These are phyloP conservation scores for Motacilla tschutschensis DNA, from an alignment of 2,113 vertebrate genomes.

Conservation along the genomic window DNA sequence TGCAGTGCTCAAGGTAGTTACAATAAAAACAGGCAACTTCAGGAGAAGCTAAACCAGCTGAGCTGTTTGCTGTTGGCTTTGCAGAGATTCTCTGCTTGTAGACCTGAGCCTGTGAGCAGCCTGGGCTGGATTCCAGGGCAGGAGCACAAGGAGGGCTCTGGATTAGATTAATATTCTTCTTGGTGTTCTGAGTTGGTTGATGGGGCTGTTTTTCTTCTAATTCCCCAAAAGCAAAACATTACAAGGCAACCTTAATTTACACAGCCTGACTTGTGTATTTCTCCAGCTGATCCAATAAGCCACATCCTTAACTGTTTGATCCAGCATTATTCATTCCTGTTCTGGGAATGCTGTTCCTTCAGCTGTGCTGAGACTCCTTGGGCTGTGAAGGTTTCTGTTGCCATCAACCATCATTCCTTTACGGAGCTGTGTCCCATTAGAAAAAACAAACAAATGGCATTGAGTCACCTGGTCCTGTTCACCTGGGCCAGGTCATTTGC, in stretches of 20 bases:
- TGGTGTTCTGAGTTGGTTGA: not conserved
- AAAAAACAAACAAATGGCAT: not conserved
- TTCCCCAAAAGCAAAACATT: not conserved
- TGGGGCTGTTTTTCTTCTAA: not conserved
- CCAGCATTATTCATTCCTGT: not conserved
- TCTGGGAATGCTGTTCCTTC: not conserved
- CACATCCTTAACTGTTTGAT: not conserved
- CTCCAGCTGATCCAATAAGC: not conserved
- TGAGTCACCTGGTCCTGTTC: not conserved
- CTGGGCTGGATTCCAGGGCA: not conserved
- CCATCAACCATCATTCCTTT: not conserved
- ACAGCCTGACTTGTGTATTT: not conserved
- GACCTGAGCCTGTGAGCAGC: not conserved
- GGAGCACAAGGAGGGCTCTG: not conserved
- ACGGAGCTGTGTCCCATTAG: not conserved
- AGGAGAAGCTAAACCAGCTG: not conserved
- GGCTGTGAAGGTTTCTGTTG: not conserved
- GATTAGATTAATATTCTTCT: not conserved
- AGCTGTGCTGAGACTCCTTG: not conserved
- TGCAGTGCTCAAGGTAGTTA: not conserved
- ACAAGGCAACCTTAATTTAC: not conserved
- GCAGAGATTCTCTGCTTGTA: not conserved
- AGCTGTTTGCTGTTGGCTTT: not conserved
- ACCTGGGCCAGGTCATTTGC: not conserved
- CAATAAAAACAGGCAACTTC: not conserved